Evolutionary conservation across 2,113 vertebrate species (phyloP).

Genomic region (Scytalopus superciliaris): DNA sequence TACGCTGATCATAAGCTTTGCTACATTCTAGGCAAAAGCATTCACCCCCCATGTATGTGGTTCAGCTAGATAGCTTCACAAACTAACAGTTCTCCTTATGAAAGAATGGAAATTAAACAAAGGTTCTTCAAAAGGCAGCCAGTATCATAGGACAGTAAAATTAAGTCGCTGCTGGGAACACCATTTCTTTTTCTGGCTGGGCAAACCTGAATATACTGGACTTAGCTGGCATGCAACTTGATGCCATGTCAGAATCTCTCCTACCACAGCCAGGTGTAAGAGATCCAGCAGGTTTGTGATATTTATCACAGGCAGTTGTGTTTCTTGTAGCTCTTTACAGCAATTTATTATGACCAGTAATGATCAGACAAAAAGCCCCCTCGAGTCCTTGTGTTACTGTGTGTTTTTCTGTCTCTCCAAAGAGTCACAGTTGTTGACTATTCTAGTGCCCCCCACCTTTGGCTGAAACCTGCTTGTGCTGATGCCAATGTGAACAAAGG

Average conservation of each 20-base stretch:
- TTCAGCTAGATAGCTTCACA: not conserved
- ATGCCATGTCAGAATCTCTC: not conserved
- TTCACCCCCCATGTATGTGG: not conserved
- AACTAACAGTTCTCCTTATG: not conserved
- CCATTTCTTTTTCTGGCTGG: not conserved
- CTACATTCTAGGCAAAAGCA: not conserved
- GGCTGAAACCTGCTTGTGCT: not conserved
- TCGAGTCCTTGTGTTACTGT: not conserved
- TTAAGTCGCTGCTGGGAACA: not conserved
- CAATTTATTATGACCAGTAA: not conserved
- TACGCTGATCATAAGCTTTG: not conserved
- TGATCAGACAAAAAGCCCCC: not conserved
- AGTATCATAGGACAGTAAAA: not conserved
- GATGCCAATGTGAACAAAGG: not conserved
- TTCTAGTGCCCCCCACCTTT: not conserved
- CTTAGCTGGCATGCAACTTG: not conserved
- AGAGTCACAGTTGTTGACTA: fast-evolving
- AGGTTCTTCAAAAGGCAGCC: not conserved
- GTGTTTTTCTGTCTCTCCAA: not conserved
- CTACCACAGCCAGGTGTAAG: not conserved
- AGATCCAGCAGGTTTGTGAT: not conserved
- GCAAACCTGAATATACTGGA: not conserved
- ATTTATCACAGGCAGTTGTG: not conserved
- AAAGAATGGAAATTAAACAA: not conserved
- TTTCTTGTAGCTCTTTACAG: not conserved